Base-by-base conservation (phyloP, 2,113 vertebrate species). In the Oncorhynchus gorbuscha region DNA sequence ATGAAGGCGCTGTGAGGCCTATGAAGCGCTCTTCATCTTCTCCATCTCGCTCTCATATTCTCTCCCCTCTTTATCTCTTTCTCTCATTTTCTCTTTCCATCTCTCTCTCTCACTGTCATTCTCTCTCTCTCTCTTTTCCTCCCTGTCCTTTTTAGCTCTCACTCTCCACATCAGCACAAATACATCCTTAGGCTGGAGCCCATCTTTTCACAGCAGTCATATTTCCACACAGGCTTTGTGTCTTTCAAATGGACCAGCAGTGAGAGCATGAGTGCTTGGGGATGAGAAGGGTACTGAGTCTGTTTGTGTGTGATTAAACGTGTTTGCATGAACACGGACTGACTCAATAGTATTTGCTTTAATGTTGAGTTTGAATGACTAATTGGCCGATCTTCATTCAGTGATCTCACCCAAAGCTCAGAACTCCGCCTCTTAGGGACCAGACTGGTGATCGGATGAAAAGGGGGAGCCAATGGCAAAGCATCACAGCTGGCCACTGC, bases 1-100 rank as follows among this genome's bases (percentile, higher is more conserved):
- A 90, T 91, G 81, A 87, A 93, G 72, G 77, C 35, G 65, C 61
- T 83, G 73, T 20, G 30, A 87, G 79, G 66, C 76, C 70, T 73
- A 75, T 79, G 76, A 39, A 67, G 76, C 84, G 67, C 69, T 35
- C 35, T 55, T 73, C 79, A 80, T 59, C 67, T 78, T 81, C 32
- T 65, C 69, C 49, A 58, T 71, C 32, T 49, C 71, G 45, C 51
- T 32, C 71, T 74, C 73, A 28, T 62, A 77, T 51, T 64, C 65
- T 79, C 35, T 32, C 69, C 28, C 20, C 22, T 58, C 32, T 48
- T 20, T 24, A 11, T 70, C 20, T 74, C 59, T 62, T 13, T 58
- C 14, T 51, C 73, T 80, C 32, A 55, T 55, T 4, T 4, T 7
- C 72, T 20, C 28, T 62, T 28, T 28, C 12, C 13, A 12, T 7